These are phyloP conservation scores for Acleris literana DNA, from an alignment of 2,888 invertebrate genomes.

Conservation along the genomic window DNA sequence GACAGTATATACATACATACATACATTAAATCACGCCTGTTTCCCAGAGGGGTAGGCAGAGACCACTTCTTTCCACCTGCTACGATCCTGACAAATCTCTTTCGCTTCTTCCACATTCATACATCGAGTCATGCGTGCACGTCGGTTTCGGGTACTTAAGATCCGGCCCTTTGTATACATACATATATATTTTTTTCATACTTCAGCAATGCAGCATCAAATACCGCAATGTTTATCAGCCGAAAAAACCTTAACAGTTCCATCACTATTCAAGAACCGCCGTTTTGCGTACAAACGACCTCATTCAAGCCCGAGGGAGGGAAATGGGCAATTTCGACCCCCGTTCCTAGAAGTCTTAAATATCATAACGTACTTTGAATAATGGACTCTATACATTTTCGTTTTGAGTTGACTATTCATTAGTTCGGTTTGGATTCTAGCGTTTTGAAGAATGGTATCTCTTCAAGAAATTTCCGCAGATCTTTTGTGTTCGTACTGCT, in stretches of 20 bases:
- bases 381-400: background rate
- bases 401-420: background rate
- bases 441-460: background rate
- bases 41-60: too few relatives aligned
- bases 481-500: slow-evolving; percentile 11
- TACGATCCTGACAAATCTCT: too few relatives aligned
- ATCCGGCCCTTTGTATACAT: too few relatives aligned
- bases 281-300: slow-evolving; percentile 35
- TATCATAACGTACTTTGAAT: background rate
- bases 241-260: slow-evolving; percentile 25
- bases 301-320: slow-evolving; percentile 36
- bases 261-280: slow-evolving; percentile 34
- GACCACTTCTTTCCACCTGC: too few relatives aligned
- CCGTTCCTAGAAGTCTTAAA: slow-evolving; percentile 16
- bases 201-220: background rate
- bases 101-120: too few relatives aligned
- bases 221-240: slow-evolving; percentile 14
- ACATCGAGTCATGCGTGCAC: too few relatives aligned
- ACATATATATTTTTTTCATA: too few relatives aligned
- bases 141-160: too few relatives aligned
- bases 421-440: background rate
- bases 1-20: too few relatives aligned
- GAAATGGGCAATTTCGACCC: slow-evolving; percentile 33
- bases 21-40: too few relatives aligned
- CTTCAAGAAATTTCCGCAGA: slow-evolving; percentile 10